These are phyloP conservation scores for Corythornis cristatus DNA, from an alignment of 2,113 vertebrate genomes.

Conservation along the genomic window DNA sequence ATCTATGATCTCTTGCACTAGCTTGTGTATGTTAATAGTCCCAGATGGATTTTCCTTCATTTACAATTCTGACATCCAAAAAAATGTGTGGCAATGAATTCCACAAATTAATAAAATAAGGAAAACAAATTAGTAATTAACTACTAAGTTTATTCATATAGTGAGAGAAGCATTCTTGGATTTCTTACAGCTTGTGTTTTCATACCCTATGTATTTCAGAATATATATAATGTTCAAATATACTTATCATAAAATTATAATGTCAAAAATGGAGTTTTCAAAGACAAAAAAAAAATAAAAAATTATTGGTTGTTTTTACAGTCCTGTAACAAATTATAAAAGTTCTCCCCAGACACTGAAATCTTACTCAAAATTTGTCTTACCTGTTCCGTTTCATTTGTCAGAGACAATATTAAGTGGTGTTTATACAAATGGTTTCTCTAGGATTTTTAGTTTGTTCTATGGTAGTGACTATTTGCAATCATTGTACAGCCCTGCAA, in stretches of 20 bases:
- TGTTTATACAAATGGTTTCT: neutral
- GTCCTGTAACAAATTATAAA: neutral
- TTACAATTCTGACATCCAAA: neutral
- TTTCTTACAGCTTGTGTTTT: neutral
- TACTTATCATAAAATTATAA: neutral
- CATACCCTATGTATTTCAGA: neutral
- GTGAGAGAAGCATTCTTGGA: fast-evolving
- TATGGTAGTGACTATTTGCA: neutral
- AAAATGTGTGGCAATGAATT: neutral
- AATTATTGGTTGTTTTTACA: neutral
- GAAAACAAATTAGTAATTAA: neutral
- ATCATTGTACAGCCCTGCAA: neutral
- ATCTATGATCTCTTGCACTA: neutral
- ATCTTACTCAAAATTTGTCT: neutral
- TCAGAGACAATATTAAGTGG: neutral
- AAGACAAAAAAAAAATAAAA: neutral
- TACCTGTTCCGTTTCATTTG: neutral
- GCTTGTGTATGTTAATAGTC: neutral
- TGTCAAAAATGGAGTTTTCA: neutral
- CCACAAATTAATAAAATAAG: neutral
- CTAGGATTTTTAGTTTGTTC: neutral
- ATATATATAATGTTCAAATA: neutral
- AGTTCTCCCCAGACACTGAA: neutral
- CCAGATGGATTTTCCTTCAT: neutral
- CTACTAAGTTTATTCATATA: neutral